phyloP scores from a whole-genome alignment of 2,113 vertebrate species.

The Rattus rattus region DNA sequence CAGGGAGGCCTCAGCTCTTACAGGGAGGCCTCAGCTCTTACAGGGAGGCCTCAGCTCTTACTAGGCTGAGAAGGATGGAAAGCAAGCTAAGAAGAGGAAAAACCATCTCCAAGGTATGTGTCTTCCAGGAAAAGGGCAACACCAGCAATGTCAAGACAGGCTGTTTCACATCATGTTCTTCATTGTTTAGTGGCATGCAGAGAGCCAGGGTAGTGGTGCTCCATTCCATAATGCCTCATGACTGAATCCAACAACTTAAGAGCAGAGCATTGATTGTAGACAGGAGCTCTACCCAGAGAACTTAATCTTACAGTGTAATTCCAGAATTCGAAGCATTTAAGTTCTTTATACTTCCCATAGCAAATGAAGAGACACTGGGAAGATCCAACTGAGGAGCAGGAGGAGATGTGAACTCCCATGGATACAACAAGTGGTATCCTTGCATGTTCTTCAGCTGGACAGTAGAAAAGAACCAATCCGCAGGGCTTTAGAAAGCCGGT shows the following conservation, averaged over 20 bases:
- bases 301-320: background rate
- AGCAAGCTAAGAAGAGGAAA: background rate
- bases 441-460: background rate
- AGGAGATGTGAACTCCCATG: background rate
- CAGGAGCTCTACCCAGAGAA: background rate
- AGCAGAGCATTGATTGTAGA: too few relatives aligned
- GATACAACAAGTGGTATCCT: background rate
- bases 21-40: too few relatives aligned
- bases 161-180: background rate
- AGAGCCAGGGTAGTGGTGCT: background rate
- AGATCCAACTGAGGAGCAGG: background rate
- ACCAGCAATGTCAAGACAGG: background rate
- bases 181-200: background rate
- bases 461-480: background rate
- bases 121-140: background rate
- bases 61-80: background rate
- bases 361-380: background rate
- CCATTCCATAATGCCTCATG: background rate
- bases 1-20: background rate
- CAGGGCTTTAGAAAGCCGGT: background rate
- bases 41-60: background rate
- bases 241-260: background rate
- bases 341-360: background rate
- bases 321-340: constrained; percentile 6
- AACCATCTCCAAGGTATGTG: background rate